Evolutionary conservation across 2,888 invertebrate genomes (phyloP).

Genomic region (Zele albiditarsus): DNA sequence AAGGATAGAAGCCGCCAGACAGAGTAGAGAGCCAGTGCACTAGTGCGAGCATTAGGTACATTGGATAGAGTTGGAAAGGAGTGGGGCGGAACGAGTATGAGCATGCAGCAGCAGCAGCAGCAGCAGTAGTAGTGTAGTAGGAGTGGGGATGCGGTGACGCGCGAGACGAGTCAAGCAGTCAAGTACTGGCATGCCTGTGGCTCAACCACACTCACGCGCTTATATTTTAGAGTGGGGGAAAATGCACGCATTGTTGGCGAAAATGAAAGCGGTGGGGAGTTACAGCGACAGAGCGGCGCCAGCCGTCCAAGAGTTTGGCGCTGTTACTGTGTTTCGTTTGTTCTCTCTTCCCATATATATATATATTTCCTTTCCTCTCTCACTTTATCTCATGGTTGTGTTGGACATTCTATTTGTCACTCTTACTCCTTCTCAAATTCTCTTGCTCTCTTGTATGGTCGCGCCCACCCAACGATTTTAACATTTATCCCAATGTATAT

Average conservation of each 20-base stretch:
- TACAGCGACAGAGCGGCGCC: slow-evolving; percentile 61
- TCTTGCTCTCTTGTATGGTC: slow-evolving; percentile 21
- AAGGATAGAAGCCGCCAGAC: no score
- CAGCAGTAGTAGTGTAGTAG: no score
- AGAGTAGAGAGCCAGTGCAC: not conserved
- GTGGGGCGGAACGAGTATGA: not conserved
- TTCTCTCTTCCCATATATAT: slow-evolving; percentile 40
- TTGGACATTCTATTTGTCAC: slow-evolving; percentile 28
- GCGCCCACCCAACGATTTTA: slow-evolving; percentile 38
- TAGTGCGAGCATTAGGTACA: not conserved
- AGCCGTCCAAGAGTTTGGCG: slow-evolving; percentile 60
- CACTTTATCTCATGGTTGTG: not conserved
- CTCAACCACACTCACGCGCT: slow-evolving; percentile 4
- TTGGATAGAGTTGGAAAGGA: not conserved
- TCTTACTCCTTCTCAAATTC: slow-evolving; percentile 24
- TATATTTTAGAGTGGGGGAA: not conserved
- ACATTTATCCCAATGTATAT: slow-evolving; percentile 5
- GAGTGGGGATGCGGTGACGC: slow-evolving; percentile 13
- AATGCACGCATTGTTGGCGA: slow-evolving; percentile 62
- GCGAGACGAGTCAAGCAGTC: slow-evolving; percentile 14
- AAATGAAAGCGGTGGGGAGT: slow-evolving; percentile 57
- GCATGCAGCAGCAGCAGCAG: no score
- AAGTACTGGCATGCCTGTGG: slow-evolving; percentile 17
- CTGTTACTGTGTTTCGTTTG: slow-evolving; percentile 45
- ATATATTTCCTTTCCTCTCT: not conserved